These are phyloP conservation scores for Camponotus floridanus DNA, from an alignment of 1,140 invertebrate genomes.

Conservation along the genomic window DNA sequence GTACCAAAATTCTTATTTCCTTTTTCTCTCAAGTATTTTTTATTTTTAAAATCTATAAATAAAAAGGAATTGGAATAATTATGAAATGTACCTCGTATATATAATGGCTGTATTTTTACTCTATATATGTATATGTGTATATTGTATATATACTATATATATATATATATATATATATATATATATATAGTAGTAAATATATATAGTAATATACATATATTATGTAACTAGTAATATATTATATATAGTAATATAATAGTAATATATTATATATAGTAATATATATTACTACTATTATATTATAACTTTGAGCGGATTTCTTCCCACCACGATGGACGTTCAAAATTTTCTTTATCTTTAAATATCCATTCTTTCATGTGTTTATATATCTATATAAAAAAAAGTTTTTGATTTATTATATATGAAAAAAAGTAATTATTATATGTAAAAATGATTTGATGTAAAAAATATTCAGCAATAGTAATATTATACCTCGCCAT, in stretches of 20 bases:
- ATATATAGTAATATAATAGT: too few relatives aligned
- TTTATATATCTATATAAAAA: conserved; percentile 91
- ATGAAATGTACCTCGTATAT: background rate
- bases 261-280: too few relatives aligned
- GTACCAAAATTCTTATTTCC: too few relatives aligned
- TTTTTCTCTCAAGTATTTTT: background rate
- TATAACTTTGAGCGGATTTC: conserved; percentile 86
- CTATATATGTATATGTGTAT: too few relatives aligned
- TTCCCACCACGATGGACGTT: conserved; percentile 93
- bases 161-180: too few relatives aligned
- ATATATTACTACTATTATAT: too few relatives aligned
- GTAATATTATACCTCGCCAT: conserved; percentile 90
- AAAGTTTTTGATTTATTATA: conserved; percentile 50
- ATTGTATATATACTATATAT: too few relatives aligned
- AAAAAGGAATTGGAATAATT: background rate
- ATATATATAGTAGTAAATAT: too few relatives aligned
- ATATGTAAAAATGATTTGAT: background rate
- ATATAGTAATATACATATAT: too few relatives aligned
- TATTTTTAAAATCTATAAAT: background rate
- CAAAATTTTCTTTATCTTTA: conserved; percentile 90
- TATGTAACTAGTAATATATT: too few relatives aligned
- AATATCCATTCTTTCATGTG: conserved; percentile 92
- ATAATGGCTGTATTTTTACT: background rate
- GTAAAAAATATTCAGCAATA: conserved; percentile 46
- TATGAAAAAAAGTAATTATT: background rate